Evolutionary conservation across 2,888 invertebrate genomes (phyloP).

Genomic region (Zelleria hepariella): DNA sequence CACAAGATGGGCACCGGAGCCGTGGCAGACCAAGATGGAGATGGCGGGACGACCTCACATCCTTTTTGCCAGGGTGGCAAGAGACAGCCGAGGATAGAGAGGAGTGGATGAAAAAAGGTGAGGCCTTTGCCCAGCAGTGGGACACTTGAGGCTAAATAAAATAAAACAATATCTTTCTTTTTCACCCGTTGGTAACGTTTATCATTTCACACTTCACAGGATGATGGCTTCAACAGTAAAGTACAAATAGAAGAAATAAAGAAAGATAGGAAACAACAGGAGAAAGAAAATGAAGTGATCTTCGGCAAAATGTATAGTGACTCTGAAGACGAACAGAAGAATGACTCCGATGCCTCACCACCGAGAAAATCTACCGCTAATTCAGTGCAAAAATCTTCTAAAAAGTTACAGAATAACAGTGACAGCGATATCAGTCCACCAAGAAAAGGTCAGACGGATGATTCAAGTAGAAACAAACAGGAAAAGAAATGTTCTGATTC

Average conservation of each 20-base stretch:
- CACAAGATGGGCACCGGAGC: too few relatives aligned
- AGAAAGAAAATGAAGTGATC: conserved; percentile 56
- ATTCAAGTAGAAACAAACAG: background rate
- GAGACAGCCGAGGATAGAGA: too few relatives aligned
- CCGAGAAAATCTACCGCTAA: conserved; percentile 17
- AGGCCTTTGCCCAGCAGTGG: too few relatives aligned
- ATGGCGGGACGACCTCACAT: too few relatives aligned
- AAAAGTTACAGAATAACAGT: conserved; percentile 6
- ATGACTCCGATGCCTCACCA: conserved; percentile 35
- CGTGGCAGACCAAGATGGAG: too few relatives aligned
- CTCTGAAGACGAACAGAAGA: conserved; percentile 52
- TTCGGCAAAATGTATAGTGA: conserved; percentile 68
- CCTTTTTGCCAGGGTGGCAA: too few relatives aligned
- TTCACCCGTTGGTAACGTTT: too few relatives aligned
- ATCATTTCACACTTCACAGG: too few relatives aligned
- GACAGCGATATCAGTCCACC: conserved; percentile 13
- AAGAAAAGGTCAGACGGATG: conserved; percentile 6
- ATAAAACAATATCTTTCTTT: too few relatives aligned
- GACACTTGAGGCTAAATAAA: too few relatives aligned
- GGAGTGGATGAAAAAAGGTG: too few relatives aligned
- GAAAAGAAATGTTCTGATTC: background rate
- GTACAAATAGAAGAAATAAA: conserved; percentile 58
- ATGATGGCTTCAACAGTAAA: conserved; percentile 64
- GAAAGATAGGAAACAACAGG: conserved; percentile 40
- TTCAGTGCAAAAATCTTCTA: background rate